These are phyloP conservation scores for Diadumene lineata DNA, from an alignment of 92 coral and sea anemone species.

Conservation along the genomic window DNA sequence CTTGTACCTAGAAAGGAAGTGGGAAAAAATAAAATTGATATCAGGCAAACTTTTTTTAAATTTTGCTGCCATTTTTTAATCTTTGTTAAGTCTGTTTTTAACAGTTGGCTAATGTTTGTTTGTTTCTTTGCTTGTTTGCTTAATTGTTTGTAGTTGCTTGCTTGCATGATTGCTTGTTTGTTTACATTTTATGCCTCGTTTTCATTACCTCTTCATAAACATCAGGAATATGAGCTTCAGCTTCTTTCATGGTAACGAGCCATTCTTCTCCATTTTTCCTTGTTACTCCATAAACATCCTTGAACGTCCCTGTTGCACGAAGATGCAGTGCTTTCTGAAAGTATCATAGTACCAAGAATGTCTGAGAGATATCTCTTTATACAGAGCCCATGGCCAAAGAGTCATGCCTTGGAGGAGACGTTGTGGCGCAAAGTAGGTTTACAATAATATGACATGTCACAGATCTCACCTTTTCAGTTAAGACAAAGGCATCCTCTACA, in stretches of 20 bases:
- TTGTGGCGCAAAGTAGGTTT: too few relatives aligned
- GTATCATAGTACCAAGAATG: background rate
- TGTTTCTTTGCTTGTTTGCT: background rate
- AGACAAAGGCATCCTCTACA: conserved; percentile 91
- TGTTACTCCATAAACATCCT: conserved; percentile 81
- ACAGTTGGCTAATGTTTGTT: too few relatives aligned
- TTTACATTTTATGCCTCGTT: background rate
- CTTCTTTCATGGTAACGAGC: conserved; percentile 89
- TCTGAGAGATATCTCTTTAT: too few relatives aligned
- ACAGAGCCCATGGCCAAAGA: too few relatives aligned
- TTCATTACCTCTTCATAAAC: conserved; percentile 93
- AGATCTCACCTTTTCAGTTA: conserved; percentile 85
- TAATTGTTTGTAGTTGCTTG: background rate
- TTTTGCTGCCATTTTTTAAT: too few relatives aligned
- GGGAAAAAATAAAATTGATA: too few relatives aligned
- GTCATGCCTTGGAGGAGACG: too few relatives aligned
- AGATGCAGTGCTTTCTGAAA: conserved; percentile 88
- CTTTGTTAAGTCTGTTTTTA: too few relatives aligned
- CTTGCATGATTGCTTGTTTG: background rate
- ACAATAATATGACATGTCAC: too few relatives aligned
- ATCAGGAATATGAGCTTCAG: conserved; percentile 98
- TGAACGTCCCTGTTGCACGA: conserved; percentile 90
- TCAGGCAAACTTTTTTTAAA: too few relatives aligned
- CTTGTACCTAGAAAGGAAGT: conserved; percentile 66
- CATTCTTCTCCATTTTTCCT: conserved; percentile 98